A percentile compares a stretch with the other conserved stretches of the same genome.
Conservation (phyloP, 2,888 invertebrate genomes). For the Cremastobaeus sp. region DNA sequence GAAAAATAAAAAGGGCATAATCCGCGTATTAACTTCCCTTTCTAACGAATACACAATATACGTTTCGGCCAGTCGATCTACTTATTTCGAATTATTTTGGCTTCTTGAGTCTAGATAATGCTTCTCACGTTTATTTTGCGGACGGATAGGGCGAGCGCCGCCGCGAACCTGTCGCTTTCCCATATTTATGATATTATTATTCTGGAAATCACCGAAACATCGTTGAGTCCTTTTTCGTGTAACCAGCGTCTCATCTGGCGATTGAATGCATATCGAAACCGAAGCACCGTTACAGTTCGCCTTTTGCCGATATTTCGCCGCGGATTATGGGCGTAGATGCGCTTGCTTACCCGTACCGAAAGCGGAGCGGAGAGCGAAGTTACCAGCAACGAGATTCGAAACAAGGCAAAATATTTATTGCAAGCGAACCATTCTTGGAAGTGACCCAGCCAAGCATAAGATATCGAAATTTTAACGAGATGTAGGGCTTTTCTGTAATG, state of each 20-base stretch:
- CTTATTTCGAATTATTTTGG: conserved; percentile 56
- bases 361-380: no score
- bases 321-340: not conserved
- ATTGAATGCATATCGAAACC: conserved; percentile 13
- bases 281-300: conserved; percentile 13
- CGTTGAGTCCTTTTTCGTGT: conserved; percentile 54
- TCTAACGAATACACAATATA: conserved; percentile 54
- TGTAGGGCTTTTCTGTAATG: conserved; percentile 29
- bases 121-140: conserved; percentile 48
- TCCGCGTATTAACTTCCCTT: conserved; percentile 59
- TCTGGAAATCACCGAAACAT: conserved; percentile 52
- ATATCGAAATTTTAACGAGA: conserved; percentile 47
- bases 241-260: conserved; percentile 8
- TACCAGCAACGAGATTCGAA: conserved; percentile 18
- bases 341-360: no score
- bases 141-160: conserved; percentile 22
- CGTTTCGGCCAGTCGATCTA: conserved; percentile 37
- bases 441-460: conserved; percentile 43
- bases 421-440: conserved; percentile 25
- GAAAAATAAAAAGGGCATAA: conserved; percentile 56
- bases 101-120: conserved; percentile 60
- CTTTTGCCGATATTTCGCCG: conserved; percentile 7
- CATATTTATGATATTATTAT: conserved; percentile 54
- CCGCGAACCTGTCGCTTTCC: conserved; percentile 22
- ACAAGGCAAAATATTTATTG: conserved; percentile 27